phyloP scores from a whole-genome alignment of 2,113 vertebrate genomes.

The Gavia stellata region DNA sequence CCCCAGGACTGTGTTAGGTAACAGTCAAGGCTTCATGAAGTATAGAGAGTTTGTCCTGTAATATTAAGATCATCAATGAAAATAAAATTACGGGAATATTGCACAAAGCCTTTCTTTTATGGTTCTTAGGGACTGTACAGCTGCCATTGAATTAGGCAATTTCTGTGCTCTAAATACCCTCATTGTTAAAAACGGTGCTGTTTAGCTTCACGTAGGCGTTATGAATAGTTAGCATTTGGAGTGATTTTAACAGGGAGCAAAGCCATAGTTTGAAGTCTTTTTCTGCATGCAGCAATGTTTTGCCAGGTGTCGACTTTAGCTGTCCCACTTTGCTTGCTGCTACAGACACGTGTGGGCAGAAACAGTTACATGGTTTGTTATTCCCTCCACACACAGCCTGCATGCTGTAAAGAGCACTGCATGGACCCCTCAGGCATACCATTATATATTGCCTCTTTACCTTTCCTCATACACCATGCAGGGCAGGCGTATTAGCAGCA shows the following conservation, averaged over 20 bases:
- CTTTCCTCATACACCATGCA: not conserved
- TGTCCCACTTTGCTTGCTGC: constrained; percentile 1
- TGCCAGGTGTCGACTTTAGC: constrained; percentile 20
- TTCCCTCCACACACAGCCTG: not conserved
- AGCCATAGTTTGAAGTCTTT: constrained; percentile 13
- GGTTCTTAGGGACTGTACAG: not conserved
- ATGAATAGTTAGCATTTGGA: constrained; percentile 46
- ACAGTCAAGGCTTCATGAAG: not conserved
- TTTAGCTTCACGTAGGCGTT: constrained; percentile 42
- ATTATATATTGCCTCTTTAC: not conserved
- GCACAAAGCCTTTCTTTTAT: constrained; percentile 38
- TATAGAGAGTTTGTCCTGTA: not conserved
- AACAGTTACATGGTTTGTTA: not conserved
- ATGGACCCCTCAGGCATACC: not conserved
- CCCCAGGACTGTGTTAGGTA: not conserved
- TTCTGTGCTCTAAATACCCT: constrained; percentile 26
- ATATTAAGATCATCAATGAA: constrained; percentile 5
- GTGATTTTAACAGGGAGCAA: constrained; percentile 21
- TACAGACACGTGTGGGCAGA: not conserved
- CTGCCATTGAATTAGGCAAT: constrained; percentile 54
- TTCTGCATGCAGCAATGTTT: constrained; percentile 9
- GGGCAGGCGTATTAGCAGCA: not conserved
- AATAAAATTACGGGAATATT: constrained; percentile 41
- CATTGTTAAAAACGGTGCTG: constrained; percentile 29
- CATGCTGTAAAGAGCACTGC: not conserved